Evolutionary conservation across 2,797 vertebrate genomes (phyloP).

Genomic region (Diglossa cyanea): DNA sequence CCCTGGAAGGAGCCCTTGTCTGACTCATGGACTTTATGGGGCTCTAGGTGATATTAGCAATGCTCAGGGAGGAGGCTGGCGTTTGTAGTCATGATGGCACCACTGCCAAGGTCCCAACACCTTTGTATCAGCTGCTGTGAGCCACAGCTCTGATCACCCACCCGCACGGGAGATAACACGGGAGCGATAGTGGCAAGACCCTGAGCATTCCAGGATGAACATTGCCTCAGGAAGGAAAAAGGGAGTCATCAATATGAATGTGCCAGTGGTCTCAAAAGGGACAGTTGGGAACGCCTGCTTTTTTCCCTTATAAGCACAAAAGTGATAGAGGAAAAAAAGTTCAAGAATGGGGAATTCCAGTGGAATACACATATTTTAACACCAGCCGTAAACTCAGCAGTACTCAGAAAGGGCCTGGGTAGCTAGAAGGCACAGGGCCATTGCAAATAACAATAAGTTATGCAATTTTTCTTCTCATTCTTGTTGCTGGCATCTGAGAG

Average conservation of each 20-base stretch:
- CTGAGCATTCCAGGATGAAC: background rate
- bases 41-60: background rate
- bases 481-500: slow-evolving; percentile 7
- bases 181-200: background rate
- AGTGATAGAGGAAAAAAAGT: background rate
- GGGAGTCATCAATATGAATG: accelerated
- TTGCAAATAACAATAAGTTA: slow-evolving; percentile 22
- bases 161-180: accelerated
- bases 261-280: background rate
- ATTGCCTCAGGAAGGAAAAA: background rate
- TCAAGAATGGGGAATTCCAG: slow-evolving; percentile 13
- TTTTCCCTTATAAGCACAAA: background rate
- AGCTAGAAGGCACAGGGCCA: background rate
- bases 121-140: accelerated
- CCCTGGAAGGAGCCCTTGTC: background rate
- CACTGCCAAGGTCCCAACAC: background rate
- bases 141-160: background rate
- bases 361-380: background rate
- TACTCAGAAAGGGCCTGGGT: background rate
- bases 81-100: background rate
- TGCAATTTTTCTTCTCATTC: slow-evolving; percentile 25
- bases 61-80: background rate
- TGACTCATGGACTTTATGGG: background rate
- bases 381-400: background rate
- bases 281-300: background rate